A percentile compares a stretch with the other conserved stretches of the same genome.
phyloP scores from a whole-genome alignment of 2,797 vertebrate genomes.

The Streptopelia turtur region DNA sequence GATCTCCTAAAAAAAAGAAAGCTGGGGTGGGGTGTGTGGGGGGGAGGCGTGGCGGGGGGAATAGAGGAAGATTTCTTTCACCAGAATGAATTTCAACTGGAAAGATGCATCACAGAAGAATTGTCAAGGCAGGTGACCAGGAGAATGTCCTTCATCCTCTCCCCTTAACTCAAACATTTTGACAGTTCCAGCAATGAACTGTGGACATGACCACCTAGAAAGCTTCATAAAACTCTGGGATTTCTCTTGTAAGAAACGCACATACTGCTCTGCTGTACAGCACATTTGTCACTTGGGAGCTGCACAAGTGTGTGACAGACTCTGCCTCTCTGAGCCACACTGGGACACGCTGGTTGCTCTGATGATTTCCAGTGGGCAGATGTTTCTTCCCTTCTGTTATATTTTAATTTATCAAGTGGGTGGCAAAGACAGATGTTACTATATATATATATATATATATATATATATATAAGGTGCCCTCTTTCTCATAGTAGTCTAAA shows the following conservation, averaged over 20 bases:
- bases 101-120: not conserved
- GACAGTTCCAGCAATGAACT: rapidly evolving
- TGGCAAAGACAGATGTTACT: not conserved
- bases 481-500: not conserved
- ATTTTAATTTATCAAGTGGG: not conserved
- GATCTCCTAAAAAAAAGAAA: too few relatives aligned
- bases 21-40: too few relatives aligned
- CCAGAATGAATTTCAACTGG: not conserved
- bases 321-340: not conserved
- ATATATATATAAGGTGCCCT: not conserved
- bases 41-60: too few relatives aligned
- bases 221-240: rapidly evolving
- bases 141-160: not conserved
- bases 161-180: not conserved
- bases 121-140: not conserved
- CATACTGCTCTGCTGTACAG: not conserved
- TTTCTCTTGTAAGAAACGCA: too few relatives aligned
- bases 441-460: not conserved
- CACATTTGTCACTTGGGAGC: not conserved
- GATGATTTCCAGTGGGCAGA: not conserved
- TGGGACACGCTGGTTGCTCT: rapidly evolving
- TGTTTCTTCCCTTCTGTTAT: not conserved
- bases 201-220: not conserved
- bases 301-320: not conserved
- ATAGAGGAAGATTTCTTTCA: not conserved